phyloP scores from a whole-genome alignment of 37 sponge, comb jelly and placozoan genomes.

The Geodia barretti region DNA sequence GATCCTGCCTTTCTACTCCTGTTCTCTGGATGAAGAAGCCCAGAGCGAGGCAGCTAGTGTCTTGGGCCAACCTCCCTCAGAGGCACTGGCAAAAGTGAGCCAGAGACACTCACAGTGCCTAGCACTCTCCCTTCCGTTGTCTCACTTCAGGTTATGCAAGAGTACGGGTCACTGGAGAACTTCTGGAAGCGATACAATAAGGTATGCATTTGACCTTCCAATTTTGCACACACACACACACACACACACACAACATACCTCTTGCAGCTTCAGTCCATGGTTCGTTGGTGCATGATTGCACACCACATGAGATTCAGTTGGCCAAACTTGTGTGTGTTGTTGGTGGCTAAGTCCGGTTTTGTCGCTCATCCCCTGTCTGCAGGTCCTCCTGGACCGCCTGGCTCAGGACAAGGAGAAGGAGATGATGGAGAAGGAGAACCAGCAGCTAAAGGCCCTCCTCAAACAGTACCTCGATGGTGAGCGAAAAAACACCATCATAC shows the following conservation, averaged over 20 bases:
- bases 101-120: not conserved
- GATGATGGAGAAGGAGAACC: slow-evolving; percentile 76
- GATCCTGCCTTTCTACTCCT: slow-evolving; percentile 93
- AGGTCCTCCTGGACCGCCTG: slow-evolving; percentile 87
- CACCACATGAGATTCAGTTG: too few relatives aligned
- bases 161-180: slow-evolving; percentile 83
- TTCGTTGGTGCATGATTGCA: too few relatives aligned
- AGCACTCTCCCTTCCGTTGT: not conserved
- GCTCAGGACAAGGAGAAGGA: slow-evolving; percentile 85
- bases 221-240: not conserved
- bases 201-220: slow-evolving; percentile 16
- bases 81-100: slow-evolving; percentile 76
- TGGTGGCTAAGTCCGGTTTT: too few relatives aligned
- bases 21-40: slow-evolving; percentile 82
- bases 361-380: not conserved
- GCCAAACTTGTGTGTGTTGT: too few relatives aligned
- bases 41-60: slow-evolving; percentile 52
- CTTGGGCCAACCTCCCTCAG: slow-evolving; percentile 51
- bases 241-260: too few relatives aligned
- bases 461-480: slow-evolving; percentile 98
- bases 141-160: slow-evolving; percentile 71
- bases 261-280: too few relatives aligned
- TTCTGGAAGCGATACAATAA: slow-evolving; percentile 99
- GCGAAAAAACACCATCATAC: not conserved
- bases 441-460: slow-evolving; percentile 76